Base-by-base conservation (phyloP, 2,888 invertebrate species). In the Drosophila mulleri region DNA sequence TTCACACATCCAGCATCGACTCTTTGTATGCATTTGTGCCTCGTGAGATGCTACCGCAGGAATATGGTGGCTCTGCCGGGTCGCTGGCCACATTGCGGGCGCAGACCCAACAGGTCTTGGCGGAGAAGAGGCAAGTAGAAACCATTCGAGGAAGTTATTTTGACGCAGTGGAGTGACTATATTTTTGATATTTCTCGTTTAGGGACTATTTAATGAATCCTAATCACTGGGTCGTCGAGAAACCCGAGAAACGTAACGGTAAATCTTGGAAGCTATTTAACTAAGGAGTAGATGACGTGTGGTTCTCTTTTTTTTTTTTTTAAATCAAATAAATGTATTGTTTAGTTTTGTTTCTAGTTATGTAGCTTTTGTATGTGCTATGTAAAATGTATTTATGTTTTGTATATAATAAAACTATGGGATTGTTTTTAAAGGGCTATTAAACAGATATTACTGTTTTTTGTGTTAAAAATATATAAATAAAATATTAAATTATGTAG, bases 1-100 rank as follows among this genome's bases (percentile, higher is more conserved):
- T 95, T 92, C 96, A 96, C 90, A 94, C 94, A 54, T 94, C 95
- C 0, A 94, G 94, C 74, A 94, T 95, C 0, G 94, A 94, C 0
- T 94, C 95, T 0, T 88, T 96, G 0, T 95, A 94, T 84, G 93
- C 95, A 45, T 94, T 94, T 83, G 93, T 96, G 37, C 94, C 96
- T 4, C 85, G 83, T 14, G 67, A 64, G 0, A 84, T 91, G 82
- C 62, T 91, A 50, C 91, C 91, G 14, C 80, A 86, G 32, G 91
- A 91, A 71, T 91, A 92, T 69, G 91, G 91, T 18, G 91, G 91
- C 5, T 61, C 62, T 11, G 90, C 90, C 11, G 91, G 91, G 0
- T 69, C 87, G 11, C 60, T 92, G 57, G 67, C 64, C 5, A 94
- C 94, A 52, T 93, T 96, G 54, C 95, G 95, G 82, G 92, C 93